Percentiles rank a stretch among this genome's conserved stretches.
phyloP scores from a whole-genome alignment of 1,140 invertebrate species.

The Radopholus similis region DNA sequence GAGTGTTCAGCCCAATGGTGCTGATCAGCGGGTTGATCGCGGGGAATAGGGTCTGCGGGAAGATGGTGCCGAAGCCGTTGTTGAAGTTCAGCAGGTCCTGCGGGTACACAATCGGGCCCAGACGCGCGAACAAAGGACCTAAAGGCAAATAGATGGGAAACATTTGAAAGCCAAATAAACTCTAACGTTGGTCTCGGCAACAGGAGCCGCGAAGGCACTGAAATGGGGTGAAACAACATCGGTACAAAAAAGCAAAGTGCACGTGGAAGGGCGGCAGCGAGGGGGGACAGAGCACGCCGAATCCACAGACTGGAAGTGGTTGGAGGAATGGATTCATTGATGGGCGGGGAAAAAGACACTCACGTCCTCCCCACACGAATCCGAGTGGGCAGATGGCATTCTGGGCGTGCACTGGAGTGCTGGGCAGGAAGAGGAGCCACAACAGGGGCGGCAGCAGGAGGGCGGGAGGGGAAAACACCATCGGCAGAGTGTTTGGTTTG shows the following conservation, averaged over 20 bases:
- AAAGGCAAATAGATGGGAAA: too few species aligned
- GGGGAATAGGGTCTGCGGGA: not conserved
- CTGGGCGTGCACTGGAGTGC: not conserved
- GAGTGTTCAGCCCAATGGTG: not conserved
- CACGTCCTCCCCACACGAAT: constrained; percentile 27
- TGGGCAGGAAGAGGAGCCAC: not conserved
- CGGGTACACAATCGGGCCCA: constrained; percentile 25
- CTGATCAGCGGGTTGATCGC: not conserved
- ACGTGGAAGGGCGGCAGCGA: constrained; percentile 24
- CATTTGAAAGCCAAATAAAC: too few species aligned
- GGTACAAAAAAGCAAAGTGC: not conserved
- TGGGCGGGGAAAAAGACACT: not conserved
- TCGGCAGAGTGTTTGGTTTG: not conserved
- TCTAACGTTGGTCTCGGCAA: constrained; percentile 28
- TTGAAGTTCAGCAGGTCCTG: constrained; percentile 7
- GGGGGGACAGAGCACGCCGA: constrained; percentile 11
- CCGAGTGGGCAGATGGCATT: constrained; percentile 21
- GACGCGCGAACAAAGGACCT: constrained; percentile 16
- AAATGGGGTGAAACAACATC: not conserved
- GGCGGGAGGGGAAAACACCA: not conserved
- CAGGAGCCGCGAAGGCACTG: constrained; percentile 15
- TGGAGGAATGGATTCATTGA: not conserved
- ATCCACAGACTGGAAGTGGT: constrained; percentile 1
- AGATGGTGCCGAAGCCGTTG: constrained; percentile 4
- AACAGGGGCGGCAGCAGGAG: not conserved